Conservation (phyloP, 1,140 invertebrate genomes). For the Polypedilum vanderplanki region DNA sequence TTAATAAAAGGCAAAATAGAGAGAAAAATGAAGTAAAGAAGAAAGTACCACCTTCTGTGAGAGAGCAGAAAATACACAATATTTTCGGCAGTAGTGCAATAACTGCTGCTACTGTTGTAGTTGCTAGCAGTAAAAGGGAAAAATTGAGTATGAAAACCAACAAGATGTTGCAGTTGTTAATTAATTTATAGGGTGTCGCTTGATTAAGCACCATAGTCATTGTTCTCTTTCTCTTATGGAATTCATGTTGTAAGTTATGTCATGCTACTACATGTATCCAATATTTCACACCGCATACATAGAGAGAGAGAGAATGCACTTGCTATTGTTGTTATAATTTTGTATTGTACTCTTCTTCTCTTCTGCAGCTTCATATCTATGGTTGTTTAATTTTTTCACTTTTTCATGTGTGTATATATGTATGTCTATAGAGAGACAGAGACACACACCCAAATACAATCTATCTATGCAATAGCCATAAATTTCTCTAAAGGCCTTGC, state of each 20-base stretch:
- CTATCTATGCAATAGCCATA: not conserved
- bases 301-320: conserved; percentile 5
- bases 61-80: not conserved
- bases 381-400: conserved; percentile 5
- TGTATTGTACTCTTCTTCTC: not conserved
- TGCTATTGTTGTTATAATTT: not conserved
- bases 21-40: no score
- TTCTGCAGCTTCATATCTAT: not conserved
- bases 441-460: not conserved
- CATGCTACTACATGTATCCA: conserved; percentile 8
- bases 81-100: not conserved
- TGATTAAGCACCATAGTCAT: conserved; percentile 26
- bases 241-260: conserved; percentile 27
- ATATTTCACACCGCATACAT: conserved; percentile 15
- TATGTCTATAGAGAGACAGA: no score
- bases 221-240: not conserved
- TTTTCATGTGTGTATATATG: not conserved
- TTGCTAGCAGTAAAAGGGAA: not conserved
- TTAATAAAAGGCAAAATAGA: no score
- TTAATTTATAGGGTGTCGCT: conserved; percentile 29
- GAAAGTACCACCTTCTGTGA: not conserved
- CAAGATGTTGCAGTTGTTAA: conserved; percentile 28
- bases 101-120: not conserved
- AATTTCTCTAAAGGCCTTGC: conserved; percentile 8
- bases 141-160: conserved; percentile 24